Evolutionary conservation across 2,113 vertebrate species (phyloP), one percentile per base, ranked within the genome.

Genomic region (Cynopterus brachyotis): DNA sequence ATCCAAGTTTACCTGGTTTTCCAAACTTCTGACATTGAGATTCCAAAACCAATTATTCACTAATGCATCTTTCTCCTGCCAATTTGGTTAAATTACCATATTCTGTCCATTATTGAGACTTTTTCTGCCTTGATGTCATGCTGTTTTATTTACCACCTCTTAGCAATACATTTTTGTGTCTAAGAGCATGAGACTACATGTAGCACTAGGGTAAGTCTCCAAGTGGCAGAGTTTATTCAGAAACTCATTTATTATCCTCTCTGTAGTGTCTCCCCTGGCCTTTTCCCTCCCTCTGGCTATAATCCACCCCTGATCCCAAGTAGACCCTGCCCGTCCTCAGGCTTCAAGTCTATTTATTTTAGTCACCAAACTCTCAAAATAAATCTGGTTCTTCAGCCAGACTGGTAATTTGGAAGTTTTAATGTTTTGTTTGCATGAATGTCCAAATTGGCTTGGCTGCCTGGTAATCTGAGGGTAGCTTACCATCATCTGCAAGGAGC

Each of bases 311-410:
- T 73, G 28, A 81, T 75, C 40, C 26, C 47, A 50, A 45, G 8
- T 53, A 59, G 11, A 79, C 32, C 55, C 28, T 85, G 67, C 53
- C 91, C 17, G 64, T 7, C 5, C 28, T 76, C 66, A 75, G 32
- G 26, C 72, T 89, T 89, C 47, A 62, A 45, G 67, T 66, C 83
- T 78, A 24, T 64, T 94, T 89, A 66, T 64, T 94, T 89, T 59
- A 59, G 75, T 89, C 47, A 70, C 16, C 40, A 86, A 90, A 88
- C 37, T 88, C 73, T 81, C 53, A 82, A 82, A 89, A 86, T 95
- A 95, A 95, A 94, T 95, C 66, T 94, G 64, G 3, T 85, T 85
- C 66, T 89, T 42, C 4, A 70, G 57, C 17, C 78, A 91, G 78
- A 85, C 66, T 28, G 37, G 32, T 83, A 85, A 91, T 89, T 75